Evolutionary conservation across 2,888 invertebrate species (phyloP), one percentile per base, ranked within the genome.

Genomic region (Chaitophorus viminalis): DNA sequence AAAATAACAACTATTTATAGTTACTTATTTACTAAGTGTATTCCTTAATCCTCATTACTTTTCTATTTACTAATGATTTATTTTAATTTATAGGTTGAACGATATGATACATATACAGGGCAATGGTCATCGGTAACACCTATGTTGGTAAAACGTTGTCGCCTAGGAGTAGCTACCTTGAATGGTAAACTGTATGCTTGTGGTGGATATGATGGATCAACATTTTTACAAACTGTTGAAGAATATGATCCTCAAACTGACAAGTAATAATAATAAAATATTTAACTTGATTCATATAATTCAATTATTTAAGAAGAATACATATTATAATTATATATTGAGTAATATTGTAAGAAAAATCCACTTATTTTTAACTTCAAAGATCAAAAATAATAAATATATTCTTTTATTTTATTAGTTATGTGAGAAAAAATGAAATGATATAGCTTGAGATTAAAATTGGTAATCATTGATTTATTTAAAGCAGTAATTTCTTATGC

Each of bases 121-220:
- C 92, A 93, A 31, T 97, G 97, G 97, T 93, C 93, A 0, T 93
- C 94, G 90, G 95, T 96, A 77, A 94, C 94, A 46, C 94, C 96
- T 0, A 97, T 97, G 97, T 92, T 95, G 72, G 95, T 95, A 17
- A 94, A 95, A 90, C 93, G 96, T 68, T 97, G 97, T 91, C 94
- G 97, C 11, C 92, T 97, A 11, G 97, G 97, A 1, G 96, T 96
- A 3, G 95, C 96, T 0, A 94, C 95, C 46, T 92, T 97, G 6
- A 95, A 95, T 90, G 95, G 95, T 5, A 96, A 95, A 92, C 92
- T 97, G 31, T 97, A 96, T 91, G 96, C 95, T 65, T 95, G 95
- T 90, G 96, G 96, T 29, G 96, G 97, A 4, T 97, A 97, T 90
- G 96, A 97, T 91, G 97, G 97, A 2, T 94, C 94, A 88, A 94